Evolutionary conservation across 1,140 invertebrate species (phyloP).

Genomic region (Holotrichia oblita): DNA sequence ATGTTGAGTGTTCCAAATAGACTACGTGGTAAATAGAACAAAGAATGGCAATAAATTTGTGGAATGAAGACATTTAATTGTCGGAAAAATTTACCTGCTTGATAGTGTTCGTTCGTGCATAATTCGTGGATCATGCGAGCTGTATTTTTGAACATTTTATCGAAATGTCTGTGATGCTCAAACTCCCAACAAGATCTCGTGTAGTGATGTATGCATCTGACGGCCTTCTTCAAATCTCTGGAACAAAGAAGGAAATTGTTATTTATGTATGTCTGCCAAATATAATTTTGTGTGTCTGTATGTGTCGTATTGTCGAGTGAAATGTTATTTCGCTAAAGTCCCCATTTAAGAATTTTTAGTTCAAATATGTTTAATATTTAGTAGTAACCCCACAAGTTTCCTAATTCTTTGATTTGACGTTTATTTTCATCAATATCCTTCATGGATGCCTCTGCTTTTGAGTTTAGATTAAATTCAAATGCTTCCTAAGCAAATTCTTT

Average conservation of each 20-base stretch:
- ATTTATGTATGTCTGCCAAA: neutral
- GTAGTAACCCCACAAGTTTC: too few species aligned
- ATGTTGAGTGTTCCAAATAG: constrained; percentile 2
- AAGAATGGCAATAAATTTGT: neutral
- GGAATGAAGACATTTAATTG: neutral
- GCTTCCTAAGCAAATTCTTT: too few species aligned
- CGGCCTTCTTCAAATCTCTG: constrained; percentile 26
- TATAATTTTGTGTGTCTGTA: too few species aligned
- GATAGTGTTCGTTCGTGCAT: constrained; percentile 22
- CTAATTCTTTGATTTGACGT: too few species aligned
- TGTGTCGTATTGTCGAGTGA: too few species aligned
- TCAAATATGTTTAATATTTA: too few species aligned
- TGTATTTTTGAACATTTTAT: constrained; percentile 29
- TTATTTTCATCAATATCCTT: too few species aligned
- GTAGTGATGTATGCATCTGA: constrained; percentile 37
- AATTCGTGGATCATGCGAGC: constrained; percentile 15
- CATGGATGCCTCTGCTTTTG: too few species aligned
- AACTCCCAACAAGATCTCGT: constrained; percentile 19
- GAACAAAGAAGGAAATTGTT: neutral
- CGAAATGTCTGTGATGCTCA: constrained; percentile 10
- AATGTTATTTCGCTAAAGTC: too few species aligned
- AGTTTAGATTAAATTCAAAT: too few species aligned
- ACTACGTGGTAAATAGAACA: neutral
- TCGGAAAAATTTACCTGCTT: constrained; percentile 1
- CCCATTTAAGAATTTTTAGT: too few species aligned